These are phyloP conservation scores for Nanorana parkeri DNA, from an alignment of 2,113 vertebrate genomes.

Conservation along the genomic window DNA sequence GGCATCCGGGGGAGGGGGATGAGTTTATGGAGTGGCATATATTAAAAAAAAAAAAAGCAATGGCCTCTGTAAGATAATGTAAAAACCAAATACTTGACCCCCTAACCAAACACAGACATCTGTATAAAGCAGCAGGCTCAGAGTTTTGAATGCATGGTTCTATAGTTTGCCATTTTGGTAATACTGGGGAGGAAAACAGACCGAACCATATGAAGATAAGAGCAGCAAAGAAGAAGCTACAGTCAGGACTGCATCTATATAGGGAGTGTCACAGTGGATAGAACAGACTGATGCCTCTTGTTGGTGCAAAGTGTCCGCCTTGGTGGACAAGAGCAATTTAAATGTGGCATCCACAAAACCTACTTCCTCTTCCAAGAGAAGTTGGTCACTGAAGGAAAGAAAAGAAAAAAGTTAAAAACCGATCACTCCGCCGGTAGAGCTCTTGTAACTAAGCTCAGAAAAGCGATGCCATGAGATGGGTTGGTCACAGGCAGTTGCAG, in stretches of 20 bases:
- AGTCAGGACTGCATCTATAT: background rate
- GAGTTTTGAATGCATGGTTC: slow-evolving; percentile 7
- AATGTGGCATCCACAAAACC: background rate
- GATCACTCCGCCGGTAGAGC: no score
- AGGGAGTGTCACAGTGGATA: background rate
- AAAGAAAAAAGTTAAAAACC: no score
- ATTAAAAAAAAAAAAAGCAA: no score
- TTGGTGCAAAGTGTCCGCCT: background rate
- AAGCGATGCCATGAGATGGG: no score
- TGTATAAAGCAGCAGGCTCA: slow-evolving; percentile 11
- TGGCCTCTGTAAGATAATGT: background rate
- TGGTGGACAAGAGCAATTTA: background rate
- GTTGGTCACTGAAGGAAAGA: no score
- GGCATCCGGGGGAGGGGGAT: background rate
- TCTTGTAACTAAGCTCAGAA: no score
- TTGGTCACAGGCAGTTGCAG: no score
- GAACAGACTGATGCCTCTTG: background rate
- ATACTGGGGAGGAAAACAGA: slow-evolving; percentile 21
- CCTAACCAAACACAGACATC: background rate
- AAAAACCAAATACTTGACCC: slow-evolving; percentile 36
- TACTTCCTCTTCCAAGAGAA: no score
- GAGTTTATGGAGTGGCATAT: background rate
- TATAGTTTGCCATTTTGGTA: slow-evolving; percentile 15
- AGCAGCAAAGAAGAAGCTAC: background rate
- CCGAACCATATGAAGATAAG: background rate